phyloP scores from a whole-genome alignment of 2,888 invertebrate genomes.

The Rhagium mordax region DNA sequence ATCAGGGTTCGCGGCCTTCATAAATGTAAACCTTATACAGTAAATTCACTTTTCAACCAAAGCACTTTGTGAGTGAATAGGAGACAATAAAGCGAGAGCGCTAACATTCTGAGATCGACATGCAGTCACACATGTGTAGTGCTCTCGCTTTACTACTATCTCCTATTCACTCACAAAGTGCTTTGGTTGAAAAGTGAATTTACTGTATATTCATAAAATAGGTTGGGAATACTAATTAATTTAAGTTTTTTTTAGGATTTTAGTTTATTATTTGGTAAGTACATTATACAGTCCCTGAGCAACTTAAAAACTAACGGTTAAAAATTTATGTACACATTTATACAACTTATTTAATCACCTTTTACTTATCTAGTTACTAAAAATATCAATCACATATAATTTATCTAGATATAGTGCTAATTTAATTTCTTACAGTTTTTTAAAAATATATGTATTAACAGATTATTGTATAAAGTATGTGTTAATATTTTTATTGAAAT shows the following conservation, averaged over 20 bases:
- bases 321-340: conserved; percentile 56
- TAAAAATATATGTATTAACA: conserved; percentile 28
- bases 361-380: conserved; percentile 23
- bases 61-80: too few relatives aligned
- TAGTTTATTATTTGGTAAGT: conserved; percentile 50
- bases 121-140: too few relatives aligned
- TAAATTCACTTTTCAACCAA: too few relatives aligned
- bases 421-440: conserved; percentile 27
- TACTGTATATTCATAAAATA: not conserved
- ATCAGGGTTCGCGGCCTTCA: too few relatives aligned
- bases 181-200: too few relatives aligned
- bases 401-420: conserved; percentile 31
- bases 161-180: too few relatives aligned
- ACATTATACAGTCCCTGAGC: conserved; percentile 57
- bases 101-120: too few relatives aligned
- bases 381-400: conserved; percentile 44
- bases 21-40: too few relatives aligned
- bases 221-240: not conserved
- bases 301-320: conserved; percentile 49
- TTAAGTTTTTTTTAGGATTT: conserved; percentile 10
- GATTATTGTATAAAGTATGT: conserved; percentile 32
- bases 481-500: conserved; percentile 7
- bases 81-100: too few relatives aligned
- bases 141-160: too few relatives aligned
- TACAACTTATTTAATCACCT: conserved; percentile 42